Percentiles rank a stretch among this genome's conserved stretches.
Evolutionary conservation across 2,113 vertebrate species (phyloP).

Genomic region (Chaetops frenatus): DNA sequence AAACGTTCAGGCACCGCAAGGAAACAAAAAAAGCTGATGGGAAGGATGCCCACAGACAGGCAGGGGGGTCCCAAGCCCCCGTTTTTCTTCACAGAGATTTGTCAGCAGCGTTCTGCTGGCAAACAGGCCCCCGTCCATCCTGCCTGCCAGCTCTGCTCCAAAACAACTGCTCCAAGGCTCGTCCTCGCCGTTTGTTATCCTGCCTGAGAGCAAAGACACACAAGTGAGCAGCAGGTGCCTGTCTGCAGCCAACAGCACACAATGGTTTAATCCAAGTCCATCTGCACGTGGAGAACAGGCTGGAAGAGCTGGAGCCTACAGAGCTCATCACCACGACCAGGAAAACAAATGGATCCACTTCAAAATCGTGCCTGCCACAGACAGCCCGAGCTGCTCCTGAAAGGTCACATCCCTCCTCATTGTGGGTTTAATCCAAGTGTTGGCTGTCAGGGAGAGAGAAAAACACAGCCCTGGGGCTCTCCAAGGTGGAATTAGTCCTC

Average conservation of each 20-base stretch:
- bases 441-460: background rate
- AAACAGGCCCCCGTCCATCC: background rate
- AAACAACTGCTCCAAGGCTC: background rate
- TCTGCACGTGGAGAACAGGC: background rate
- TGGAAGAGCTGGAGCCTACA: background rate
- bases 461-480: background rate
- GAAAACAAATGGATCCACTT: background rate
- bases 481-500: background rate
- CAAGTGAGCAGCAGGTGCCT: background rate
- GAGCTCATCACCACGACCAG: background rate
- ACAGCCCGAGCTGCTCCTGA: background rate
- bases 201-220: background rate
- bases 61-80: background rate
- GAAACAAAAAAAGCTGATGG: background rate
- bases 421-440: background rate
- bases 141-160: background rate
- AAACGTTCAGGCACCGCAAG: background rate
- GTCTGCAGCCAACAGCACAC: background rate
- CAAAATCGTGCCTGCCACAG: background rate
- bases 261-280: background rate
- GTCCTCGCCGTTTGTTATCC: rapidly evolving
- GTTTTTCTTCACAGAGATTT: background rate
- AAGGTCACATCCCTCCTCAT: background rate
- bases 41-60: background rate
- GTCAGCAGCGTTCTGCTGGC: background rate